A percentile compares a stretch with the other conserved stretches of the same genome.
These are phyloP conservation scores for Lepidocyrtoides sp. DNA, from an alignment of 2,888 invertebrate species.

Conservation along the genomic window DNA sequence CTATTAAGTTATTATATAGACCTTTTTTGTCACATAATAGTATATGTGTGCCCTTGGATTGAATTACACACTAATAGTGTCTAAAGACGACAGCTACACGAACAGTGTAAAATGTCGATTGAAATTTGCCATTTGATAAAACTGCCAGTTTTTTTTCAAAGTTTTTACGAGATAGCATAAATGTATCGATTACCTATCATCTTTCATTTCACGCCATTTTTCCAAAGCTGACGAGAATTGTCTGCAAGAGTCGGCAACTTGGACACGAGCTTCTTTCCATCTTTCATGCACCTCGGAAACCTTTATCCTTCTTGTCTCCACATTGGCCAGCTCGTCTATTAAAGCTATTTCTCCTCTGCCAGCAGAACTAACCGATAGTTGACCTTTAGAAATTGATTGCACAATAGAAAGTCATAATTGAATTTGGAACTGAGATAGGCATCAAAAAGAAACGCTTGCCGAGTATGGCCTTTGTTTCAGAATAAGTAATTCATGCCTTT, in stretches of 20 bases:
- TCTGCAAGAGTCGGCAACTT: conserved; percentile 82
- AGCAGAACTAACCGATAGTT: conserved; percentile 69
- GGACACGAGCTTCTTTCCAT: conserved; percentile 83
- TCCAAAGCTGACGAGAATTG: conserved; percentile 81
- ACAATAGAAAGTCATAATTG: too few species aligned
- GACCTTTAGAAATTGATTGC: too few species aligned
- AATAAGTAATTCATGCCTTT: conserved; percentile 10
- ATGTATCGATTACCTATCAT: conserved; percentile 80
- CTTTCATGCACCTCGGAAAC: conserved; percentile 84
- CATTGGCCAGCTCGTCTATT: conserved; percentile 79
- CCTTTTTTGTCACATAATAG: too few species aligned
- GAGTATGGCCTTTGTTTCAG: neutral
- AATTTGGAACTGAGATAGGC: neutral
- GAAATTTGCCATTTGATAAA: neutral
- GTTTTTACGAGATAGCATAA: neutral
- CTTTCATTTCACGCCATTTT: conserved; percentile 83
- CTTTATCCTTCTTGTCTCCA: conserved; percentile 82
- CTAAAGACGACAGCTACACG: neutral
- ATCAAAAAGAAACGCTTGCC: neutral
- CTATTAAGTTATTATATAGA: too few species aligned
- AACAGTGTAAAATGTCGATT: too few species aligned
- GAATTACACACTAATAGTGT: neutral
- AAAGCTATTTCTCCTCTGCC: conserved; percentile 73
- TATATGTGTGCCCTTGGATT: too few species aligned
- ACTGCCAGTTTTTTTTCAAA: neutral